phyloP scores from a whole-genome alignment of 2,797 vertebrate species.

The Anniella stebbinsi region DNA sequence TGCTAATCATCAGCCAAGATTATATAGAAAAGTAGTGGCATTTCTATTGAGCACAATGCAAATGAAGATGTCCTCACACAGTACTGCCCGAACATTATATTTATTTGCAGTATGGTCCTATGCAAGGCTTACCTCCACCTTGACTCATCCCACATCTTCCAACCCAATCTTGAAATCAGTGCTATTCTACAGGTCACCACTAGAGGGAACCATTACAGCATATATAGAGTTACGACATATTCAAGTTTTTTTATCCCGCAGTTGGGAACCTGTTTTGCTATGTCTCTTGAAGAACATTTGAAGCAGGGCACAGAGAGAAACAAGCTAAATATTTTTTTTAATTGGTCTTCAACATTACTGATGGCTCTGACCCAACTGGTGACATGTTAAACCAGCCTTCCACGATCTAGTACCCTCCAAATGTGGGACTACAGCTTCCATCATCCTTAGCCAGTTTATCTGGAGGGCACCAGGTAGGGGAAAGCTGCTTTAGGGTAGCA shows the following conservation, averaged over 20 bases:
- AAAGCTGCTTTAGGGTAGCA: no score
- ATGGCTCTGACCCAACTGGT: no score
- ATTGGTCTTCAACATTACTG: neutral
- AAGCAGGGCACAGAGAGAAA: neutral
- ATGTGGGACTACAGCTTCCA: no score
- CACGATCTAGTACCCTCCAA: no score
- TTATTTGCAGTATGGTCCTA: conserved; percentile 16
- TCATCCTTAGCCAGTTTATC: no score
- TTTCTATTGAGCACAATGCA: neutral
- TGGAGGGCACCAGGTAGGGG: no score
- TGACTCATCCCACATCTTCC: rapidly evolving
- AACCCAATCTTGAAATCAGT: no score
- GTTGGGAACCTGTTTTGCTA: neutral
- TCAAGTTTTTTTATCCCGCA: neutral
- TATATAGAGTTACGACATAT: neutral
- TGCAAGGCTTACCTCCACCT: no score
- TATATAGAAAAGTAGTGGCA: no score
- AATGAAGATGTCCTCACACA: neutral
- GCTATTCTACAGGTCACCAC: neutral
- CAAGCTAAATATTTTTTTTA: neutral
- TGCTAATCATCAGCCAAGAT: neutral
- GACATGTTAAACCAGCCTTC: neutral
- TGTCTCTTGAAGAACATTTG: no score
- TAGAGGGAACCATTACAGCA: neutral
- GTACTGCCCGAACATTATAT: neutral